Evolutionary conservation across 1,140 invertebrate genomes (phyloP).

Genomic region (Galleria mellonella): DNA sequence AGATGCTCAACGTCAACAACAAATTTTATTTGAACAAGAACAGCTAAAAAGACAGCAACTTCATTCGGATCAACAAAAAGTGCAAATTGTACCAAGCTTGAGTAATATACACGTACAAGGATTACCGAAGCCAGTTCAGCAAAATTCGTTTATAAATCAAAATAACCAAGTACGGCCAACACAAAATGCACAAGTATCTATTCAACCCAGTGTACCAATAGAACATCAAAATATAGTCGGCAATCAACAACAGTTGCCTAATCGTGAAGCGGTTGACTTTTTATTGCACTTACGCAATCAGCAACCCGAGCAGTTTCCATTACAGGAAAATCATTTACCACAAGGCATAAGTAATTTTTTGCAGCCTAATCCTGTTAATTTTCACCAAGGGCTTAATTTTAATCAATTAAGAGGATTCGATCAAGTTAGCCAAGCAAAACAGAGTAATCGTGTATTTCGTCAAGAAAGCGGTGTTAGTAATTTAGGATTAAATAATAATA

Average conservation of each 20-base stretch:
- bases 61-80: slow-evolving; percentile 61
- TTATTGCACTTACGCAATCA: slow-evolving; percentile 61
- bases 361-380: slow-evolving; percentile 38
- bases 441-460: slow-evolving; percentile 60
- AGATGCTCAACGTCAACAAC: slow-evolving; percentile 74
- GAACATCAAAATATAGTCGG: slow-evolving; percentile 37
- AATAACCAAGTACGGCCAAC: slow-evolving; percentile 22
- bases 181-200: slow-evolving; percentile 54
- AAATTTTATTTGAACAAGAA: slow-evolving; percentile 73
- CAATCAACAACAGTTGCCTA: slow-evolving; percentile 60
- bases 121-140: slow-evolving; percentile 38
- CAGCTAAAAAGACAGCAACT: slow-evolving; percentile 56
- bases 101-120: slow-evolving; percentile 38
- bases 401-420: slow-evolving; percentile 41
- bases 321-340: slow-evolving; percentile 70
- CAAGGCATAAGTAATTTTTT: slow-evolving; percentile 60
- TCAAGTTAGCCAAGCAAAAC: slow-evolving; percentile 32
- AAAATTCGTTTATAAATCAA: slow-evolving; percentile 44
- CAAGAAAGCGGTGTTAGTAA: slow-evolving; percentile 73
- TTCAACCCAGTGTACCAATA: slow-evolving; percentile 71
- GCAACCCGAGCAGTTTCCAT: slow-evolving; percentile 56
- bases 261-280: slow-evolving; percentile 69
- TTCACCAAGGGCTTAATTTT: slow-evolving; percentile 35
- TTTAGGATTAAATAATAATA: slow-evolving; percentile 73
- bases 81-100: slow-evolving; percentile 25